phyloP scores from a whole-genome alignment of 2,113 vertebrate genomes.

The Polypterus bichir region DNA sequence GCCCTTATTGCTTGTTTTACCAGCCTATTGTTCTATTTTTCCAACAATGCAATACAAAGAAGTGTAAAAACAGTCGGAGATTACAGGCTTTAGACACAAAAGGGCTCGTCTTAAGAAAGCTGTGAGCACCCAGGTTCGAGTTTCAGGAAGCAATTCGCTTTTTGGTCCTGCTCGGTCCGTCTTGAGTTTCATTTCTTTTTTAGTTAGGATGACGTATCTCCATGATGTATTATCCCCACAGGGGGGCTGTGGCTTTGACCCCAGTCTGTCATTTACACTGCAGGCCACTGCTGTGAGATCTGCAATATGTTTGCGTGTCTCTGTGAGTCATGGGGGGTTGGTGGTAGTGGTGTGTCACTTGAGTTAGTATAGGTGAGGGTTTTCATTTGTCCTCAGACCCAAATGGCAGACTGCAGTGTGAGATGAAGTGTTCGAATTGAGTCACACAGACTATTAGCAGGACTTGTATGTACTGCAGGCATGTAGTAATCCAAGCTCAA shows the following conservation, averaged over 20 bases:
- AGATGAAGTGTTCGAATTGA: too few species aligned
- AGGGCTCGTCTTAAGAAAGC: conserved; percentile 7
- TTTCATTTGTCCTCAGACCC: too few species aligned
- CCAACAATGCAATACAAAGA: conserved; percentile 40
- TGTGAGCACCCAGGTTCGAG: background rate
- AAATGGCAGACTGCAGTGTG: too few species aligned
- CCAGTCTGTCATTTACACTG: background rate
- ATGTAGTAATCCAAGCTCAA: too few species aligned
- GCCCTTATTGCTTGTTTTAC: conserved; percentile 27
- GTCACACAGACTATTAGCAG: too few species aligned
- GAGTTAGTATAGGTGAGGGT: too few species aligned
- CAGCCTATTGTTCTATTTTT: conserved; percentile 37
- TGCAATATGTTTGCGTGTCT: too few species aligned
- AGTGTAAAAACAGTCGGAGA: conserved; percentile 39
- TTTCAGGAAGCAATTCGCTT: conserved; percentile 11
- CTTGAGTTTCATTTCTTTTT: conserved; percentile 25
- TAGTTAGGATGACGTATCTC: conserved; percentile 5
- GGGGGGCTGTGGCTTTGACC: background rate
- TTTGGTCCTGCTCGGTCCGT: conserved; percentile 11
- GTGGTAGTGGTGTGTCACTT: too few species aligned
- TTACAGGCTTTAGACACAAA: conserved; percentile 2
- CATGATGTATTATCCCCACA: conserved; percentile 1
- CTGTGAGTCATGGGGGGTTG: too few species aligned
- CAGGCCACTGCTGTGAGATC: too few species aligned
- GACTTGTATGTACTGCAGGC: too few species aligned